Percentiles rank a stretch among this genome's conserved stretches.
These are phyloP conservation scores for Octonoba sinensis DNA, from an alignment of 2,888 invertebrate genomes.

Conservation along the genomic window DNA sequence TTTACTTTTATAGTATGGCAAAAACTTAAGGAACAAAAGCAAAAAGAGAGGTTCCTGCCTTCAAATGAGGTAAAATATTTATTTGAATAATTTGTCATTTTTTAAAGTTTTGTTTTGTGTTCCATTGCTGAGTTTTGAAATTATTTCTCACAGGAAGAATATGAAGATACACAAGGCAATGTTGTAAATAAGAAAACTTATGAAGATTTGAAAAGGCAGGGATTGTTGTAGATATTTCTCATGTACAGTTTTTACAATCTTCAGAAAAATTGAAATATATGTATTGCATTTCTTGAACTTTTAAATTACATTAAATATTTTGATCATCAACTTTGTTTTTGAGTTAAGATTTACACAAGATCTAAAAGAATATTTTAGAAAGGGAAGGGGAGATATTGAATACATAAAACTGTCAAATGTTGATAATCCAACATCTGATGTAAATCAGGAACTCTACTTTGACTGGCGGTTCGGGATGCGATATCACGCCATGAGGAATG, in stretches of 20 bases:
- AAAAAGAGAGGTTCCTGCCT: conserved; percentile 94
- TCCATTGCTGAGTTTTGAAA: background rate
- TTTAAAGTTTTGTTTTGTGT: background rate
- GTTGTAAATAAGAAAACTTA: conserved; percentile 98
- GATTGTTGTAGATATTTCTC: conserved; percentile 79
- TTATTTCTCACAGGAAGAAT: conserved; percentile 85
- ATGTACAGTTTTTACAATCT: background rate
- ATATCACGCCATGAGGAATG: too few species aligned
- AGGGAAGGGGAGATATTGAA: too few species aligned
- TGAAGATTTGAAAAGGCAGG: conserved; percentile 98
- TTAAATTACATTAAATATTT: too few species aligned
- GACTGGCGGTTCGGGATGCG: too few species aligned
- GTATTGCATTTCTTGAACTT: too few species aligned
- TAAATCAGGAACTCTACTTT: too few species aligned
- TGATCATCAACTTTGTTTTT: too few species aligned
- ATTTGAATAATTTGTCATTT: background rate
- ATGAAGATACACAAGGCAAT: conserved; percentile 98
- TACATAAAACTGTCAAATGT: too few species aligned
- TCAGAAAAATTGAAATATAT: too few species aligned
- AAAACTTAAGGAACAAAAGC: conserved; percentile 94
- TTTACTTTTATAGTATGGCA: conserved; percentile 86
- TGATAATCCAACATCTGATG: too few species aligned
- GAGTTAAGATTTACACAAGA: too few species aligned
- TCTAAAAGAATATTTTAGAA: too few species aligned
- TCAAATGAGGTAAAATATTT: conserved; percentile 75